These are phyloP conservation scores for Cyclargus thomasi DNA, from an alignment of 1,140 invertebrate genomes.

Conservation along the genomic window DNA sequence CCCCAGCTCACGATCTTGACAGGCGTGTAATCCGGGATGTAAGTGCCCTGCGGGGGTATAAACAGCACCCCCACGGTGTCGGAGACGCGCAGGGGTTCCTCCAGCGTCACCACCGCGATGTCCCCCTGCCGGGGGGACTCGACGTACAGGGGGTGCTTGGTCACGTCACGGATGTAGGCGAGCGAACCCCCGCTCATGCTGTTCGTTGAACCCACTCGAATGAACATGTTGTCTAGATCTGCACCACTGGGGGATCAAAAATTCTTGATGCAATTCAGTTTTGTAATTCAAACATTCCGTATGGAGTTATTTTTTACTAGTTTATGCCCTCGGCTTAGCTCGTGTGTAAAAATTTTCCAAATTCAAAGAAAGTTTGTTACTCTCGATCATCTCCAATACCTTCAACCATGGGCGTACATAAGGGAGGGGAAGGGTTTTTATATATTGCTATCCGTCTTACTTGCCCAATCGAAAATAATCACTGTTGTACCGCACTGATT, in stretches of 20 bases:
- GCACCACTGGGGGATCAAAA: conserved; percentile 37
- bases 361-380: too few relatives aligned
- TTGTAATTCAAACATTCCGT: too few relatives aligned
- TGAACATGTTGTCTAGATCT: conserved; percentile 32
- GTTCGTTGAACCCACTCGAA: conserved; percentile 47
- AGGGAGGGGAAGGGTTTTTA: too few relatives aligned
- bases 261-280: not conserved
- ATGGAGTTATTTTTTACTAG: too few relatives aligned
- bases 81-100: conserved; percentile 32
- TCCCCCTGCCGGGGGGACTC: conserved; percentile 35
- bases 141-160: conserved; percentile 40
- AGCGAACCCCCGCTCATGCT: conserved; percentile 37
- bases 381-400: too few relatives aligned
- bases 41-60: conserved; percentile 36
- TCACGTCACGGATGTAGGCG: conserved; percentile 22
- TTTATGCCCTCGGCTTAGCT: too few relatives aligned
- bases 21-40: conserved; percentile 33
- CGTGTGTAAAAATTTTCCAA: too few relatives aligned
- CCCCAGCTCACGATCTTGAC: conserved; percentile 49
- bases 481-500: too few relatives aligned
- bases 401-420: too few relatives aligned
- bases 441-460: too few relatives aligned
- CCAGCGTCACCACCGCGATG: conserved; percentile 36
- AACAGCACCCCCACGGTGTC: conserved; percentile 34
- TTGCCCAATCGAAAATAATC: too few relatives aligned